Conservation (phyloP, 1,140 invertebrate species). For the Venturia canescens region DNA sequence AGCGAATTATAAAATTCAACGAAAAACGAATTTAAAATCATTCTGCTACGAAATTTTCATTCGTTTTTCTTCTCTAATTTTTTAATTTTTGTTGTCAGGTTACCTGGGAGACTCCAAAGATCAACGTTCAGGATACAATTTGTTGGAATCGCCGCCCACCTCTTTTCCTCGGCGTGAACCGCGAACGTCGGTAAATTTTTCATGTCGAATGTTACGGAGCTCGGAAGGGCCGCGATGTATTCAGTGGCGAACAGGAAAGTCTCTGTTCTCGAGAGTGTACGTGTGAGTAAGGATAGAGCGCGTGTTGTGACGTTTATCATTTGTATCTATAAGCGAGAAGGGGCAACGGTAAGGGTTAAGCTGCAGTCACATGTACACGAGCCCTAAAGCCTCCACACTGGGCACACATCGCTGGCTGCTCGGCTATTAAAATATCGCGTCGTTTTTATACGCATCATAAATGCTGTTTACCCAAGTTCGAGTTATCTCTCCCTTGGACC, state of each 20-base stretch:
- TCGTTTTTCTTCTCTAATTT: too few relatives aligned
- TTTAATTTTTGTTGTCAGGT: too few relatives aligned
- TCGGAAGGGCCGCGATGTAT: neutral
- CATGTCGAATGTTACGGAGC: conserved; percentile 4
- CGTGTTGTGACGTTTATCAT: neutral
- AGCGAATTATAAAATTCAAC: too few relatives aligned
- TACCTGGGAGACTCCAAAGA: neutral
- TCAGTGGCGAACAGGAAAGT: conserved; percentile 35
- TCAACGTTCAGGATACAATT: too few relatives aligned
- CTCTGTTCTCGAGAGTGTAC: conserved; percentile 21
- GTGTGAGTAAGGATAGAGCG: neutral
- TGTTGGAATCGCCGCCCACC: too few relatives aligned
- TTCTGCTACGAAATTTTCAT: too few relatives aligned
- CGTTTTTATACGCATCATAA: neutral
- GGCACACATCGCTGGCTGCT: neutral
- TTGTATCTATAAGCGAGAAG: neutral
- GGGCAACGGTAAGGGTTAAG: conserved; percentile 16
- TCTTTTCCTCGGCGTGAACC: too few relatives aligned
- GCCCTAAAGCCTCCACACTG: neutral
- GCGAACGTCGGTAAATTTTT: conserved; percentile 16
- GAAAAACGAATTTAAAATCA: too few relatives aligned
- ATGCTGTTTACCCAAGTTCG: conserved; percentile 1
- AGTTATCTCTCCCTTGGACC: conserved; percentile 28
- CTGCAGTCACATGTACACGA: neutral
- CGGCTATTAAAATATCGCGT: conserved; percentile 6